phyloP scores from a whole-genome alignment of 1,140 invertebrate genomes.

The Notospermus geniculatus region DNA sequence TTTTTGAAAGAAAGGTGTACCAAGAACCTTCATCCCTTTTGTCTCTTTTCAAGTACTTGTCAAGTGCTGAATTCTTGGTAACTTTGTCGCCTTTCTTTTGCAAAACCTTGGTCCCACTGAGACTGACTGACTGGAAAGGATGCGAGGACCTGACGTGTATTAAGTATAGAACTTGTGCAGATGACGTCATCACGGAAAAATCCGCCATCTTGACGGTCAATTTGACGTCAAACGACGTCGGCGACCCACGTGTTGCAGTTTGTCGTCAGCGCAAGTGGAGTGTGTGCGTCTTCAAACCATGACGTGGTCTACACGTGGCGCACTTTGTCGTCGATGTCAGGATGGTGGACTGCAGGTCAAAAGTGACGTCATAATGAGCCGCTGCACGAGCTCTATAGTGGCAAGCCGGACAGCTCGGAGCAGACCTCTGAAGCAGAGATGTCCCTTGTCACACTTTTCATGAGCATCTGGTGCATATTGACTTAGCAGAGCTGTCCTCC shows the following conservation, averaged over 20 bases:
- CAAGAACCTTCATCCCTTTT: neutral
- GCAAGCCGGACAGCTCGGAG: neutral
- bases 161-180: too few species aligned
- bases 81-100: neutral
- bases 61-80: neutral
- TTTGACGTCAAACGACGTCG: too few species aligned
- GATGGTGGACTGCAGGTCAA: too few species aligned
- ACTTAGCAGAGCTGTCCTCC: neutral
- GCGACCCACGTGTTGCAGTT: too few species aligned
- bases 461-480: neutral
- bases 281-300: too few species aligned
- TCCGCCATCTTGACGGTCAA: too few species aligned
- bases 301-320: too few species aligned
- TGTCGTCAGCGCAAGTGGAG: too few species aligned
- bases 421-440: neutral
- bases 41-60: neutral
- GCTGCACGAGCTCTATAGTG: conserved; percentile 2
- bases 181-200: too few species aligned
- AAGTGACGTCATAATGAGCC: too few species aligned
- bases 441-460: conserved; percentile 1
- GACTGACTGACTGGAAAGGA: neutral
- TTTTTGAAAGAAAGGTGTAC: neutral
- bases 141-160: too few species aligned
- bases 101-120: neutral
- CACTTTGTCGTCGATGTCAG: too few species aligned